A percentile compares a stretch with the other conserved stretches of the same genome.
phyloP scores from a whole-genome alignment of 2,113 vertebrate genomes.

The Galeopterus variegatus region DNA sequence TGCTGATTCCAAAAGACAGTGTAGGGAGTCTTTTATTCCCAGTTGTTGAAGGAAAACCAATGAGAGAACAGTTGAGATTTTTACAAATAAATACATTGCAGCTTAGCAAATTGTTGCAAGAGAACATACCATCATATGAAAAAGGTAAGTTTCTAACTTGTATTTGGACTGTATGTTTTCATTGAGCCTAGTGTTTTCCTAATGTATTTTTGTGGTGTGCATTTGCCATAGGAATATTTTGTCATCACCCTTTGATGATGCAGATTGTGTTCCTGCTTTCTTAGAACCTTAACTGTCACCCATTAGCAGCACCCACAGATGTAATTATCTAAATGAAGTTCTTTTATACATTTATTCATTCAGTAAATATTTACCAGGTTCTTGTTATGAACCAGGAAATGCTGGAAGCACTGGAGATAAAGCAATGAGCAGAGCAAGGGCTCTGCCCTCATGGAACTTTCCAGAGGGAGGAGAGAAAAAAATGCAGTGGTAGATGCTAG shows the following conservation, averaged over 20 bases:
- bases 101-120: constrained; percentile 93
- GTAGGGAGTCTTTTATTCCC: constrained; percentile 93
- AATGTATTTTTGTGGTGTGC: rapidly evolving
- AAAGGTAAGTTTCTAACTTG: constrained; percentile 90
- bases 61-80: constrained; percentile 95
- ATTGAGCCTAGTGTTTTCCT: neutral
- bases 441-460: neutral
- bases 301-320: neutral
- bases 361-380: neutral
- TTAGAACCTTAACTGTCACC: neutral
- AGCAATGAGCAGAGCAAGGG: neutral
- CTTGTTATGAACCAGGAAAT: neutral
- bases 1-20: constrained; percentile 95
- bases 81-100: constrained; percentile 96
- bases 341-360: neutral
- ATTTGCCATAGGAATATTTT: neutral
- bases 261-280: neutral
- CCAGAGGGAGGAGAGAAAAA: neutral
- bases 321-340: neutral
- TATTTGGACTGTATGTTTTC: neutral
- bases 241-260: neutral
- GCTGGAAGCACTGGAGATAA: neutral
- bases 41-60: constrained; percentile 90
- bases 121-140: constrained; percentile 90
- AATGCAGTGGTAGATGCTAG: neutral